A percentile compares a stretch with the other conserved stretches of the same genome.
These are phyloP conservation scores for Tipula vernalis DNA, from an alignment of 2,888 invertebrate species.

Conservation along the genomic window DNA sequence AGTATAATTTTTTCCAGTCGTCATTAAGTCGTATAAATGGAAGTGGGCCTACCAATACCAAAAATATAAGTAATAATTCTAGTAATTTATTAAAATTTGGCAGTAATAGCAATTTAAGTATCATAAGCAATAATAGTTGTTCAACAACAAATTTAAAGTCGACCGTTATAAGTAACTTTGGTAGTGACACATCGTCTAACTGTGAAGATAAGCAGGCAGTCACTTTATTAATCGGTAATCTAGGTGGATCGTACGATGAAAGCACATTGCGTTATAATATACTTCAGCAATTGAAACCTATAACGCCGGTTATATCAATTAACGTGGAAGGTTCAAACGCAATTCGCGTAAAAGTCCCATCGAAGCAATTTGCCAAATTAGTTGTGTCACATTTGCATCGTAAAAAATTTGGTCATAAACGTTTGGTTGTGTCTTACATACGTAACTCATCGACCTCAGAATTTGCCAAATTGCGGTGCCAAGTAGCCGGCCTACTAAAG, in stretches of 20 bases:
- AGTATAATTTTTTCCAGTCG: background rate
- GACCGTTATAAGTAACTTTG: background rate
- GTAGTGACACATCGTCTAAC: background rate
- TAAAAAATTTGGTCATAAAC: constrained; percentile 65
- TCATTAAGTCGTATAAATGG: background rate
- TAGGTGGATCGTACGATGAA: constrained; percentile 35
- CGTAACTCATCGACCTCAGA: constrained; percentile 45
- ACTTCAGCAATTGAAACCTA: constrained; percentile 32
- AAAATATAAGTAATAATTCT: background rate
- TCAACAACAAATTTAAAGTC: constrained; percentile 6
- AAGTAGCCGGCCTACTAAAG: constrained; percentile 55
- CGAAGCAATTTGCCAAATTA: constrained; percentile 39
- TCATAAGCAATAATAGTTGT: background rate
- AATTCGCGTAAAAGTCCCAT: constrained; percentile 35
- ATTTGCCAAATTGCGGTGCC: constrained; percentile 48
- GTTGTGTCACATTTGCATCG: constrained; percentile 70
- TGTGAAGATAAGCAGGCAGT: constrained; percentile 17
- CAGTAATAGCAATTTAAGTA: background rate
- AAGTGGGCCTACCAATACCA: background rate
- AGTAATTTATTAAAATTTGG: background rate
- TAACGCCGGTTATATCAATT: constrained; percentile 33
- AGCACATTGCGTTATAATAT: constrained; percentile 29
- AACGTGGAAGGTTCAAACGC: constrained; percentile 32
- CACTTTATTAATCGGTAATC: constrained; percentile 33
- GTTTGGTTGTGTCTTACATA: constrained; percentile 61